Base-by-base conservation (phyloP, 30 jellyfish, hydroid and myxozoan genomes). In the Hydractinia echinata region DNA sequence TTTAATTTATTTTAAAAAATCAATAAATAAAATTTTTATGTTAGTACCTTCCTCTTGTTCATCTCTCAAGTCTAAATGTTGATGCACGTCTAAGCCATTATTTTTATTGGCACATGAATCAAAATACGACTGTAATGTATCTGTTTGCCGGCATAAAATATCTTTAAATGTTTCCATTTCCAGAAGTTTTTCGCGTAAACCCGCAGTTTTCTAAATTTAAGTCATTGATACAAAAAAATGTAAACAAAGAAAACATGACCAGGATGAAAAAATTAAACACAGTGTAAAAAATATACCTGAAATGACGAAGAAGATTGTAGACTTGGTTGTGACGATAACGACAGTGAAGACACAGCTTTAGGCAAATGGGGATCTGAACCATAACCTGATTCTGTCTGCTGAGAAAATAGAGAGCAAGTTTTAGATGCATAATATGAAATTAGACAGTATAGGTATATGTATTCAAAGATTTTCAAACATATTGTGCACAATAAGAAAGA, bases 351-450 rank as follows among this genome's bases (percentile, higher is more conserved):
- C 50, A 79, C 96, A 53, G 94, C 98, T 85, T 92, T 92, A 10
- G 96, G 98, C n/a, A 92, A 77, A 62, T 92, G 98, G 5, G 98
- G 85, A 76, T 92, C 98, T 4, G 98, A 92, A 20, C 98, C 96
- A 83, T 92, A 92, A 9, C 96, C 98, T 6, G 96, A 85, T 67
- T 92, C 98, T 2, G 94, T 93, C 85, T 85, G 96, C 98, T 92
- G 86, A 7, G 77, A 39, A 60, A 51, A 51, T 13, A 81, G n/a
- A 48, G 4, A 51, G 49, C 54, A 30, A 30, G 44, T 30, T 30
- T 30, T 30, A 30, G n/a, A 30, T 30, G 44, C 44, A 30, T 30
- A 1, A 30, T 30, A 30, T 72, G 8, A 7, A 72, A 18, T 72
- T 19, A 72, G 16, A 72, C 44, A 30, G 44, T 30, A n/a, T n/a